Base-by-base conservation (phyloP, 2,113 vertebrate species). In the Malurus alboscapulatus region DNA sequence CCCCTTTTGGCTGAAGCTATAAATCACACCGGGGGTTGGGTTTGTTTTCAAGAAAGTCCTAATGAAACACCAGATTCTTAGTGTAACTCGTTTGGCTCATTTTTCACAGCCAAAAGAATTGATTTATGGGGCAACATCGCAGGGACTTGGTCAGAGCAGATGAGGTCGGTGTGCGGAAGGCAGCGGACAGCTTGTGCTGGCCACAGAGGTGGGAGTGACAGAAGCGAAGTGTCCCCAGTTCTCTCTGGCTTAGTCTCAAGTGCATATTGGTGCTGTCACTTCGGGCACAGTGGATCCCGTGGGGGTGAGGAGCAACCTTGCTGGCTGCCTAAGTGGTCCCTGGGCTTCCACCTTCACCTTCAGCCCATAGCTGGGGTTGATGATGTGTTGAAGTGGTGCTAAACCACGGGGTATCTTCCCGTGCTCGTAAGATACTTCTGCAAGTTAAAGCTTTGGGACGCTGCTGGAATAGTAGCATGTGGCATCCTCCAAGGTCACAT, bases 11-110 rank as follows among this genome's bases (percentile, higher is more conserved):
- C 96, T 97, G 84, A 90, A 94, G 93, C 95, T 88, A 92, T 97
- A 97, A 97, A 96, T 97, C 95, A 93, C 55, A 68, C 87, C 36
- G 55, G 79, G 59, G 82, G 85, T 87, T 95, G 89, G 92, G 94
- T 96, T 95, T 97, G 96, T 95, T 95, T 94, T 96, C 74, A 84
- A 91, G 87, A 94, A 95, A 95, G 88, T 92, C 87, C 92, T 93
- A 95, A 92, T 96, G 95, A 95, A 96, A 96, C 88, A 88, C 91
- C 92, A 93, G 92, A 94, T 96, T 95, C 95, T 94, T 68, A 87
- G 87, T 95, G 96, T 94, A 95, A 96, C 88, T 96, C 95, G 65
- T 89, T 95, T 95, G 92, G 94, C 94, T 95, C 91, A 95, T 96
- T 96, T 97, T 96, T 93, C 90, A 93, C 92, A 90, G 93, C 87